Evolutionary conservation across 2,113 vertebrate genomes (phyloP).

Genomic region (Rutilus rutilus): DNA sequence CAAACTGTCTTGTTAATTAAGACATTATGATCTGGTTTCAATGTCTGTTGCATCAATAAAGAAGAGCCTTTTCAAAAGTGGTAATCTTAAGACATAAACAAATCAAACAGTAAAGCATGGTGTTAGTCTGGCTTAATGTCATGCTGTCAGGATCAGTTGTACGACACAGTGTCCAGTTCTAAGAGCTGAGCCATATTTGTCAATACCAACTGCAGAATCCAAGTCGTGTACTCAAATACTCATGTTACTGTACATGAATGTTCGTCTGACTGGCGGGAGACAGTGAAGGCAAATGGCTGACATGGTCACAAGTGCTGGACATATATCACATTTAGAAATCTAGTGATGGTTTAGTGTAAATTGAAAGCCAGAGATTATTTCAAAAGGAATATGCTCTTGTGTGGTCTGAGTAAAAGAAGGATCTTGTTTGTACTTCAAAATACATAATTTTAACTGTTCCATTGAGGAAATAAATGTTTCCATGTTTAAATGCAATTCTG

Average conservation of each 20-base stretch:
- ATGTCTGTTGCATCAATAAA: conserved; percentile 8
- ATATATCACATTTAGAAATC: neutral
- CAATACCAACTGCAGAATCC: neutral
- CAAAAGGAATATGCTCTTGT: neutral
- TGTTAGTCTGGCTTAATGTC: conserved; percentile 39
- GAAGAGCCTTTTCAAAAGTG: conserved; percentile 27
- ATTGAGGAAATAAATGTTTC: neutral
- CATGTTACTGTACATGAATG: conserved; percentile 45
- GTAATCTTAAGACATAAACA: conserved; percentile 57
- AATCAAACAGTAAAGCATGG: conserved; percentile 43
- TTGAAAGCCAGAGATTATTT: neutral
- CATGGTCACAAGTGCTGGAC: neutral
- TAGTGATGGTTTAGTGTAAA: neutral
- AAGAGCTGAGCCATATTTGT: conserved; percentile 39
- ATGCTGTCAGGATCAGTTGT: conserved; percentile 47
- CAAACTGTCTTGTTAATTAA: conserved; percentile 51
- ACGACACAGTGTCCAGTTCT: conserved; percentile 13
- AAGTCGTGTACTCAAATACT: neutral
- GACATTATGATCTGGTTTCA: conserved; percentile 46
- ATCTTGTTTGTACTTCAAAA: neutral
- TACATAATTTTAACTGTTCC: neutral
- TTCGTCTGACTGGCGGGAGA: conserved; percentile 22
- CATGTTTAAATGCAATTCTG: neutral
- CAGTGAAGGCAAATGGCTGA: neutral
- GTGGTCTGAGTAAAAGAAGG: neutral